These are phyloP conservation scores for Oryzias dopingdopingensis DNA, from an alignment of 2,797 vertebrate genomes.

Conservation along the genomic window DNA sequence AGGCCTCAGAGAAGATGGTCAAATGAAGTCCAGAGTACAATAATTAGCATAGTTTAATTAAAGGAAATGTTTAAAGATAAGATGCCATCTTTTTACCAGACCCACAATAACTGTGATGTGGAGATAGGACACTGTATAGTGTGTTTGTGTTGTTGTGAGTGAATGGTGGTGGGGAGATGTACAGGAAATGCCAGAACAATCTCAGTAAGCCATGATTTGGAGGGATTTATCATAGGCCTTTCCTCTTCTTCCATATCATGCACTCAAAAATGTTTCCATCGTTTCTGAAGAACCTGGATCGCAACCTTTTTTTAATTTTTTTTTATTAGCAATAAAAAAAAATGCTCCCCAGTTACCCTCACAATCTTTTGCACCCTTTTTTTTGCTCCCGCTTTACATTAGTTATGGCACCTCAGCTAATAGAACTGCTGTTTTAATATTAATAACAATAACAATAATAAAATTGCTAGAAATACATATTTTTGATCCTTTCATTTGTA, in stretches of 20 bases:
- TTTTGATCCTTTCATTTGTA: too few relatives aligned
- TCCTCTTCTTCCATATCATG: conserved; percentile 23
- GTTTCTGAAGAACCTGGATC: conserved; percentile 2
- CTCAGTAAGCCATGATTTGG: conserved; percentile 59
- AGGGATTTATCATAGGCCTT: conserved; percentile 39
- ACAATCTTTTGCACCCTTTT: conserved; percentile 44
- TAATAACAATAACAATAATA: too few relatives aligned
- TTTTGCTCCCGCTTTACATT: too few relatives aligned
- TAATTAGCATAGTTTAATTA: conserved; percentile 38
- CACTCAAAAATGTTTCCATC: not conserved
- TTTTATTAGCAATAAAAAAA: too few relatives aligned
- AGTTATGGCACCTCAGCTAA: too few relatives aligned
- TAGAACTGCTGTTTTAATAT: too few relatives aligned
- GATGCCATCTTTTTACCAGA: conserved; percentile 45
- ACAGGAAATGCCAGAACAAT: conserved; percentile 79
- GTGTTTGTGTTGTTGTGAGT: conserved; percentile 24
- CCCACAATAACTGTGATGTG: conserved; percentile 34
- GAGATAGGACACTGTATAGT: conserved; percentile 14
- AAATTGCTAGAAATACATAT: too few relatives aligned
- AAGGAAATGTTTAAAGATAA: conserved; percentile 58
- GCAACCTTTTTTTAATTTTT: conserved; percentile 29
- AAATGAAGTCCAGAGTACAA: conserved; percentile 29
- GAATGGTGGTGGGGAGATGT: conserved; percentile 29
- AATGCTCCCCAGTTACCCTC: conserved; percentile 39
- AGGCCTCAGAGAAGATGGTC: conserved; percentile 22